These are phyloP conservation scores for Mormyrus proboscirostris DNA, from an alignment of 2,797 vertebrate species.

Conservation along the genomic window DNA sequence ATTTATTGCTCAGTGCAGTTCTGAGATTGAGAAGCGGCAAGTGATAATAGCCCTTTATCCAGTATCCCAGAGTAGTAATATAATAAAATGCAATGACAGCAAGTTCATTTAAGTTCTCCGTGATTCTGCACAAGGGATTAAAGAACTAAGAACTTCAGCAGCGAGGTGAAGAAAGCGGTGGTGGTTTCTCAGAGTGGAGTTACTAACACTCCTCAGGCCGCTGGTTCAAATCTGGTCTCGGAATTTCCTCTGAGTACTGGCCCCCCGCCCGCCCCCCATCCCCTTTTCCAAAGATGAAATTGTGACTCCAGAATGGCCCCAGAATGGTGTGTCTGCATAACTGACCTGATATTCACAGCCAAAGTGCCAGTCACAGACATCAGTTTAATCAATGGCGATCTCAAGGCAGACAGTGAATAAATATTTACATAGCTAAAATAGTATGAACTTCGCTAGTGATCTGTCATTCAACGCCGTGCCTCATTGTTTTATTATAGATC, in stretches of 20 bases:
- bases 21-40: not conserved
- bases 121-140: not conserved
- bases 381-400: constrained; percentile 10
- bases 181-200: not conserved
- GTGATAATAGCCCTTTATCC: not conserved
- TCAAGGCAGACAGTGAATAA: not conserved
- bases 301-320: not conserved
- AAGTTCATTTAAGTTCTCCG: not conserved
- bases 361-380: not conserved
- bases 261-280: no score
- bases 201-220: not conserved
- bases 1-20: not conserved
- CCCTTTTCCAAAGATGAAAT: not conserved
- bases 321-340: not conserved
- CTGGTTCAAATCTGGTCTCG: not conserved
- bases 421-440: constrained; percentile 11
- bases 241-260: not conserved
- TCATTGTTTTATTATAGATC: not conserved
- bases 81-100: not conserved
- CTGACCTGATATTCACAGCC: not conserved
- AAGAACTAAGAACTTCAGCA: not conserved
- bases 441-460: not conserved
- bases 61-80: not conserved
- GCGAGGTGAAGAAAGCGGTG: not conserved
- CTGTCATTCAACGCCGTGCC: not conserved